Conservation (phyloP, 2,797 vertebrate species). For the Poecile montanus region DNA sequence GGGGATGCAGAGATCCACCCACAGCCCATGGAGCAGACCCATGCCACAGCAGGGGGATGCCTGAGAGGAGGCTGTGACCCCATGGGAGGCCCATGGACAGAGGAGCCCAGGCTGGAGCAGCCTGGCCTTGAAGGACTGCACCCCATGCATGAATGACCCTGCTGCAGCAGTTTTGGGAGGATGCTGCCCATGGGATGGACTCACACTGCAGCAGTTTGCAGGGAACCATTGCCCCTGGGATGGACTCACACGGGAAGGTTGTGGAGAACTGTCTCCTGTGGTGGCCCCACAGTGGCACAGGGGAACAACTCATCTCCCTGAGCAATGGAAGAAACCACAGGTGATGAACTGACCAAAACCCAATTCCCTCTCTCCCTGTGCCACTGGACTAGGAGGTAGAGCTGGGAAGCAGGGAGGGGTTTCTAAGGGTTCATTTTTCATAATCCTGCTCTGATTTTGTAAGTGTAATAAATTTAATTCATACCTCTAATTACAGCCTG, state of each 20-base stretch:
- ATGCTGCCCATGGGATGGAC: neutral
- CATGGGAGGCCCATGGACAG: neutral
- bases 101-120: neutral
- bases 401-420: neutral
- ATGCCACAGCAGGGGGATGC: neutral
- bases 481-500: neutral
- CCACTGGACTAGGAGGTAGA: neutral
- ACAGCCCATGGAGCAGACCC: neutral
- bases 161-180: rapidly evolving
- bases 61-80: neutral
- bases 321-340: neutral
- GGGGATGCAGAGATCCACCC: neutral
- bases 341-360: neutral
- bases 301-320: neutral
- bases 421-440: neutral
- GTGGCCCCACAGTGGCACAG: neutral
- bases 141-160: neutral
- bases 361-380: neutral
- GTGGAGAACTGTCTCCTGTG: neutral
- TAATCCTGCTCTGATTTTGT: neutral
- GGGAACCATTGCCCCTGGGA: neutral
- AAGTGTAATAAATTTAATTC: neutral
- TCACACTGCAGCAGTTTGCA: neutral
- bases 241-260: neutral
- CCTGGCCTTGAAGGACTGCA: no score